A percentile compares a stretch with the other conserved stretches of the same genome.
Conservation (phyloP, 2,113 vertebrate species). For the Genyomyrus donnyi region DNA sequence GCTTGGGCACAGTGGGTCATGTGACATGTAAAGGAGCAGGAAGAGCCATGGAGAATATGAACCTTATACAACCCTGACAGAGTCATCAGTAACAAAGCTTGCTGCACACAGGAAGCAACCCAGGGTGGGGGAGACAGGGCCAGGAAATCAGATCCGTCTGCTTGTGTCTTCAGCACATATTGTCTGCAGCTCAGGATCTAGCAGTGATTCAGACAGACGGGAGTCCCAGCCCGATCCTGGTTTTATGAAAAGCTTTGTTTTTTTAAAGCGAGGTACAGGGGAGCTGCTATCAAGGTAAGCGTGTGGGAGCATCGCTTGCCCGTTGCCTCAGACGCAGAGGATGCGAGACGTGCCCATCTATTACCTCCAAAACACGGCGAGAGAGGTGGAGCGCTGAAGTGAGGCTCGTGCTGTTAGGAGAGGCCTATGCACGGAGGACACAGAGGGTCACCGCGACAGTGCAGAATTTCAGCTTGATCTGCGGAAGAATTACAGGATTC, state of each 20-base stretch:
- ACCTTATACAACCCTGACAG: slow-evolving; percentile 44
- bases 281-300: slow-evolving; percentile 12
- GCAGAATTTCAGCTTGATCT: background rate
- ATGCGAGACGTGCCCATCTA: background rate
- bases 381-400: background rate
- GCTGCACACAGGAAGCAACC: slow-evolving; percentile 13
- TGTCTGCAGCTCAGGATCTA: background rate
- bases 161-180: background rate
- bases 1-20: slow-evolving; percentile 33
- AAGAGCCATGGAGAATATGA: slow-evolving; percentile 52
- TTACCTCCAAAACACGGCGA: background rate
- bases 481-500: background rate
- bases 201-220: background rate
- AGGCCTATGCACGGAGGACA: background rate
- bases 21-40: slow-evolving; percentile 54
- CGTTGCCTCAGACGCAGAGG: background rate
- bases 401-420: background rate
- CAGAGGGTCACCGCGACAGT: background rate
- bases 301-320: slow-evolving; percentile 13
- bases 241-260: slow-evolving; percentile 2
- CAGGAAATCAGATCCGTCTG: background rate
- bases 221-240: background rate
- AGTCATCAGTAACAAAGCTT: slow-evolving; percentile 24
- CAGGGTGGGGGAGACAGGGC: slow-evolving; percentile 14
- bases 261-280: background rate